Conservation (phyloP, 2,797 vertebrate species). For the Hemitrygon akajei region DNA sequence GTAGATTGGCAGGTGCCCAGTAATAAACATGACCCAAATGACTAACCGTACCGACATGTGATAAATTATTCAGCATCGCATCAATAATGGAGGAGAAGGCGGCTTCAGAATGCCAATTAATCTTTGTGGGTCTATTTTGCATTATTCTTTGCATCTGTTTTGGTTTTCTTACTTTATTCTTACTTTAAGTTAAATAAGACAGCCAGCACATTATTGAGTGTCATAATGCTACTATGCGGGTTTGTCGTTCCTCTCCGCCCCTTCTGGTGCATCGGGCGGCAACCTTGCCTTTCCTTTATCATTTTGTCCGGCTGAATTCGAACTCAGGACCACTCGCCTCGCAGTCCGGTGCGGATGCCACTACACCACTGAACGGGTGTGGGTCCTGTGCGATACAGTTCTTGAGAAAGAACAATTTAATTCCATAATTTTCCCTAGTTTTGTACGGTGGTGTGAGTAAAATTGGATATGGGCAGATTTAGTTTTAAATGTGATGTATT, state of each 20-base stretch:
- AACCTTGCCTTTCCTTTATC: too few species aligned
- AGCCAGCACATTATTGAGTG: background rate
- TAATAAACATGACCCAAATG: conserved; percentile 3
- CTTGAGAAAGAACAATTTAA: background rate
- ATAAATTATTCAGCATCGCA: conserved; percentile 33
- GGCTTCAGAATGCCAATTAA: conserved; percentile 21
- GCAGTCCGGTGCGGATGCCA: too few species aligned
- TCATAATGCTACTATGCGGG: background rate
- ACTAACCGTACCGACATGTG: background rate
- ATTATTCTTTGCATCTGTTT: conserved; percentile 34
- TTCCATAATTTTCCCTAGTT: background rate
- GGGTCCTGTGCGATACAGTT: background rate
- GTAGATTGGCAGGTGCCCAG: conserved; percentile 35
- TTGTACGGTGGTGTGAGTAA: background rate
- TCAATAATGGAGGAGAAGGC: conserved; percentile 25
- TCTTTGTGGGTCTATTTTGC: conserved; percentile 14
- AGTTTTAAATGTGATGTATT: background rate
- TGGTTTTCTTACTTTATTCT: background rate
- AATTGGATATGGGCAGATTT: background rate
- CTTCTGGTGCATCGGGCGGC: too few species aligned
- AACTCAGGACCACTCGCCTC: too few species aligned
- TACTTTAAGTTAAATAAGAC: background rate
- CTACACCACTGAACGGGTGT: too few species aligned
- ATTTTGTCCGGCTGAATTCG: too few species aligned
- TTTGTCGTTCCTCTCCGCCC: too few species aligned